Percentiles rank a stretch among this genome's conserved stretches.
Evolutionary conservation across 2,797 vertebrate genomes (phyloP).

Genomic region (Diceros bicornis): DNA sequence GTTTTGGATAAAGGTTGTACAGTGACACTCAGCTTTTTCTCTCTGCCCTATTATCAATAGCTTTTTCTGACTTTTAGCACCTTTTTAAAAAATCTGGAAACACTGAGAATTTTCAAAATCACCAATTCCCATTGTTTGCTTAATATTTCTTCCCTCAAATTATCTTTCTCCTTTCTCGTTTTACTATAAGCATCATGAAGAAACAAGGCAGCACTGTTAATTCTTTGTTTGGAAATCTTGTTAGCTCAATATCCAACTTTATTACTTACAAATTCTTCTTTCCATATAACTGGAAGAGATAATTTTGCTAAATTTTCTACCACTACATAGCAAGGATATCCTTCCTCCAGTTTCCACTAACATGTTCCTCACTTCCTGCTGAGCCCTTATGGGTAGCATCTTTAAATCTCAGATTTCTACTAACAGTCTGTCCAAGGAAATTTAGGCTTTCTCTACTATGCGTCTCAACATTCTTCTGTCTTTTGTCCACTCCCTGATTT

Average conservation of each 20-base stretch:
- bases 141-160: background rate
- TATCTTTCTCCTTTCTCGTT: background rate
- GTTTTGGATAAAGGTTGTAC: background rate
- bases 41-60: background rate
- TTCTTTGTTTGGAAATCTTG: background rate
- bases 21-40: background rate
- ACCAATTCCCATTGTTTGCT: background rate
- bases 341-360: background rate
- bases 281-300: background rate
- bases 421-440: background rate
- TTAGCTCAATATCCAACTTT: background rate
- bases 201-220: background rate
- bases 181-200: background rate
- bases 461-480: background rate
- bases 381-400: background rate
- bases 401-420: background rate
- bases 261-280: background rate
- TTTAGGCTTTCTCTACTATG: background rate
- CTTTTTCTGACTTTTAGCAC: background rate
- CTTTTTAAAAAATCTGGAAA: background rate
- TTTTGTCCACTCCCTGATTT: background rate
- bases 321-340: too few relatives aligned
- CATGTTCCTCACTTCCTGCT: background rate
- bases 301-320: background rate
- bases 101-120: background rate